A percentile compares a stretch with the other conserved stretches of the same genome.
Evolutionary conservation across 2,797 vertebrate species (phyloP).

Genomic region (Chaenodraco wilsoni): DNA sequence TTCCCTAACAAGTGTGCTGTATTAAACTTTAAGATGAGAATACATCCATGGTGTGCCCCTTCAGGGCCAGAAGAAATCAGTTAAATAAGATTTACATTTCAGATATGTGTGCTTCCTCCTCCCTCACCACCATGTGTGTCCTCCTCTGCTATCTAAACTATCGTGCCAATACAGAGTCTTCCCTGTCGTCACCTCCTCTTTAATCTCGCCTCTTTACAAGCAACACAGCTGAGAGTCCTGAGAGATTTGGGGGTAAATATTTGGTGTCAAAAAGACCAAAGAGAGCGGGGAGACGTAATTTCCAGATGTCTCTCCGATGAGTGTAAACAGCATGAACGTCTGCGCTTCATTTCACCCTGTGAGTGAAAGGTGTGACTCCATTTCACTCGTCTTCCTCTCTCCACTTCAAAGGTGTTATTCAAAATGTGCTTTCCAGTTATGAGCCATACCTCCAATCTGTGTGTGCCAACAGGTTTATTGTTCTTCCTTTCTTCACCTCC

Average conservation of each 20-base stretch:
- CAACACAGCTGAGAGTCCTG: constrained; percentile 13
- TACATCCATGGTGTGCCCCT: neutral
- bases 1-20: too few relatives aligned
- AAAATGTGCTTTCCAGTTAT: constrained; percentile 38
- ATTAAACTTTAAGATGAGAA: neutral
- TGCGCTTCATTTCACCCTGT: constrained; percentile 29
- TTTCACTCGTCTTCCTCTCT: constrained; percentile 24
- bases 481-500: constrained; percentile 22
- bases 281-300: constrained; percentile 23
- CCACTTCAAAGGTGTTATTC: constrained; percentile 53
- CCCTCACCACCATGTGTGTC: neutral
- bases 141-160: neutral
- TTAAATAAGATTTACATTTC: neutral
- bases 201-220: neutral
- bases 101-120: neutral
- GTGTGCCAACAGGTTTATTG: constrained; percentile 41
- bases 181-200: constrained; percentile 19
- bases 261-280: constrained; percentile 40
- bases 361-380: constrained; percentile 55
- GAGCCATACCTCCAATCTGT: constrained; percentile 21
- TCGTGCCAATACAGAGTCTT: constrained; percentile 13
- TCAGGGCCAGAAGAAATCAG: neutral
- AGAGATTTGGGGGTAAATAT: constrained; percentile 56
- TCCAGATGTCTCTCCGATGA: constrained; percentile 54
- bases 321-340: constrained; percentile 27